Evolutionary conservation across 2,113 vertebrate species (phyloP).

Genomic region (Synodontis membranacea): DNA sequence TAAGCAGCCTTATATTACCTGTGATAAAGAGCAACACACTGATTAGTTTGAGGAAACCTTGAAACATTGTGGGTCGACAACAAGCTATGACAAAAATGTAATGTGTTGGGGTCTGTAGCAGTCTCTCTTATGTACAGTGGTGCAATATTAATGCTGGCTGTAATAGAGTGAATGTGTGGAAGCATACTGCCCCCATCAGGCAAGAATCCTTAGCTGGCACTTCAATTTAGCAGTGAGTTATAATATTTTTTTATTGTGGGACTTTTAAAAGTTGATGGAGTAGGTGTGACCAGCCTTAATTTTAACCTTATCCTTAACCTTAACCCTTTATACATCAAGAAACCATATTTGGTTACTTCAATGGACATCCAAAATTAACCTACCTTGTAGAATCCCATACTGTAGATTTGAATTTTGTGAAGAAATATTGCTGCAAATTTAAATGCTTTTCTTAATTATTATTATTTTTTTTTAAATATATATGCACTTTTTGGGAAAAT

Average conservation of each 20-base stretch:
- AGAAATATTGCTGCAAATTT: too few relatives aligned
- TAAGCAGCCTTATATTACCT: background rate
- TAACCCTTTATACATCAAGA: too few relatives aligned
- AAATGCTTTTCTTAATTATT: too few relatives aligned
- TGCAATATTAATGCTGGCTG: background rate
- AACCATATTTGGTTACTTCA: too few relatives aligned
- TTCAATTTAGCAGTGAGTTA: background rate
- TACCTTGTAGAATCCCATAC: too few relatives aligned
- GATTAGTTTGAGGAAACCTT: background rate
- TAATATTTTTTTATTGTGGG: background rate
- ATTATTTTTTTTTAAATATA: too few relatives aligned
- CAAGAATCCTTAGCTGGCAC: background rate
- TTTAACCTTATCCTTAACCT: too few relatives aligned
- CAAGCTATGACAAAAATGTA: background rate
- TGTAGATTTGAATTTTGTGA: too few relatives aligned
- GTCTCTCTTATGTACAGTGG: background rate
- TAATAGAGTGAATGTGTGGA: background rate
- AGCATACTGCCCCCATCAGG: constrained; percentile 29
- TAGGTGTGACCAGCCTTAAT: background rate
- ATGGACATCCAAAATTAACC: too few relatives aligned
- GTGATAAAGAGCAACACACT: background rate
- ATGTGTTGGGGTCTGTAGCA: background rate
- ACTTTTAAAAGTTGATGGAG: background rate
- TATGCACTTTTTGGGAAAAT: too few relatives aligned
- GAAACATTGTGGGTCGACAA: background rate